A percentile compares a stretch with the other conserved stretches of the same genome.
These are phyloP conservation scores for Rallus limicola DNA, from an alignment of 2,113 vertebrate genomes.

Conservation along the genomic window DNA sequence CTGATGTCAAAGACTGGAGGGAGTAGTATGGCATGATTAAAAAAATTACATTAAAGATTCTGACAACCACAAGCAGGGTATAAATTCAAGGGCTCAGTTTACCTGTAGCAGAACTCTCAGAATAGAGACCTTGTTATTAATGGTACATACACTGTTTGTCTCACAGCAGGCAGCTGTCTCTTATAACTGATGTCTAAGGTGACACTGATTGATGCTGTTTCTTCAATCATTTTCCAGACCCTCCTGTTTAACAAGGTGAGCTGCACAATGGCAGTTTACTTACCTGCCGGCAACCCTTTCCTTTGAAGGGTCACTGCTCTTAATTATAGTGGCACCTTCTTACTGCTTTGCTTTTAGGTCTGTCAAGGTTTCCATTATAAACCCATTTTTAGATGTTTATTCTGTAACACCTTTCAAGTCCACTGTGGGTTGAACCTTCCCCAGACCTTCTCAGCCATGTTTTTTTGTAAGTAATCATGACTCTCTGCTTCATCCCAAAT, in stretches of 20 bases:
- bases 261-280: slow-evolving; percentile 36
- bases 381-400: neutral
- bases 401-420: neutral
- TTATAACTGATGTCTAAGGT: slow-evolving; percentile 30
- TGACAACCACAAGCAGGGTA: neutral
- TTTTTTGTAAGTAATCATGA: neutral
- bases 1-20: neutral
- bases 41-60: neutral
- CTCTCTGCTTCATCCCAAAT: neutral
- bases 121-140: slow-evolving; percentile 17
- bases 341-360: slow-evolving; percentile 11
- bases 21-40: neutral
- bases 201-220: slow-evolving; percentile 41
- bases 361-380: slow-evolving; percentile 25
- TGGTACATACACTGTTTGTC: neutral
- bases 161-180: slow-evolving; percentile 46
- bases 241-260: slow-evolving; percentile 36
- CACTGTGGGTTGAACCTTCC: neutral
- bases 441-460: neutral
- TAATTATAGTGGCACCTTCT: slow-evolving; percentile 47
- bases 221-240: slow-evolving; percentile 42
- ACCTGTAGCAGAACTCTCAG: neutral
- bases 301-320: slow-evolving; percentile 35
- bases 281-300: slow-evolving; percentile 26
- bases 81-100: neutral